Conservation (phyloP, 2,797 vertebrate species). For the Manis pentadactyla region DNA sequence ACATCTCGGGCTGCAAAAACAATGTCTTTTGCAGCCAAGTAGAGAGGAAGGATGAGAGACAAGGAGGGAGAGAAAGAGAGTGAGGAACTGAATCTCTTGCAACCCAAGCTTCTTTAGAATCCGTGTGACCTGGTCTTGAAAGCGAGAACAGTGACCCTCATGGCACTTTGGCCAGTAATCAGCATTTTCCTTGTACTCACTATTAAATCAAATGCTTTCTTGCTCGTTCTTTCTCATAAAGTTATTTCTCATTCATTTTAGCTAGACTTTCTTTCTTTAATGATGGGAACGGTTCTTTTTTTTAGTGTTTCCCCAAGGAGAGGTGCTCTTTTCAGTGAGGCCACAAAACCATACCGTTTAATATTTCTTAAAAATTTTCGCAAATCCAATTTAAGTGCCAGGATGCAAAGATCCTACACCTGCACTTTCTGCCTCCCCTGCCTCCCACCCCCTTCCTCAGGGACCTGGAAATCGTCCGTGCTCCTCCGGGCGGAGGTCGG, state of each 20-base stretch:
- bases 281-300: background rate
- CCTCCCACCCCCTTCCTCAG: background rate
- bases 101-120: constrained; percentile 26
- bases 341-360: background rate
- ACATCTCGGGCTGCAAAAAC: background rate
- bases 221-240: constrained; percentile 54
- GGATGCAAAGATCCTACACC: background rate
- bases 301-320: background rate
- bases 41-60: background rate
- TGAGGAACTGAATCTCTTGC: background rate
- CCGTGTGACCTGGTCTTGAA: constrained; percentile 16
- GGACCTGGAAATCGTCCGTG: background rate
- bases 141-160: background rate
- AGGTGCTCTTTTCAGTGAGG: background rate
- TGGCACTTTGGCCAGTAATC: constrained; percentile 55
- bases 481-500: background rate
- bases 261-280: constrained; percentile 64
- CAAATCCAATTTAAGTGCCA: background rate
- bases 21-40: background rate
- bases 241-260: constrained; percentile 58
- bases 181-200: constrained; percentile 35
- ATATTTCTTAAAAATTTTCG: background rate
- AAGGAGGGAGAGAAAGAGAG: too few relatives aligned
- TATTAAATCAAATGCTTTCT: constrained; percentile 71
- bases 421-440: constrained; percentile 1